These are phyloP conservation scores for Nestor notabilis DNA, from an alignment of 2,113 vertebrate species.

Conservation along the genomic window DNA sequence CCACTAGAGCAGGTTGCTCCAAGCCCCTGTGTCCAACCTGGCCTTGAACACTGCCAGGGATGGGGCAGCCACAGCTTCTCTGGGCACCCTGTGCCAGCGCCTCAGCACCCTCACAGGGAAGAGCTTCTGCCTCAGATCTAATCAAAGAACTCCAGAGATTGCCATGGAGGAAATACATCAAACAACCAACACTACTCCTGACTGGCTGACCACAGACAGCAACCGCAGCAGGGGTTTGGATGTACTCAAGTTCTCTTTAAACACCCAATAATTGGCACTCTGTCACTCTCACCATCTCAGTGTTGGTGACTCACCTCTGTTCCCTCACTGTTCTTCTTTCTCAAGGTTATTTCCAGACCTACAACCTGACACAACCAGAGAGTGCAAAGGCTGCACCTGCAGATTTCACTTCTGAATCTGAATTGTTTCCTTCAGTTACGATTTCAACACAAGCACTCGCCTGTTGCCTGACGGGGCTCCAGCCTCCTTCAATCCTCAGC, in stretches of 20 bases:
- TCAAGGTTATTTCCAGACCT: background rate
- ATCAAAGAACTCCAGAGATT: background rate
- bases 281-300: accelerated
- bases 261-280: background rate
- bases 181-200: background rate
- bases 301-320: background rate
- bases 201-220: background rate
- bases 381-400: background rate
- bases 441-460: background rate
- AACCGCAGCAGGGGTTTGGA: background rate
- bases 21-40: no score
- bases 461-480: background rate
- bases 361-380: background rate
- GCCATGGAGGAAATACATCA: background rate
- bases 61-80: background rate
- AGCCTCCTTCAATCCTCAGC: background rate
- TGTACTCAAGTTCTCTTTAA: background rate
- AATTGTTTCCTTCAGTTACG: background rate
- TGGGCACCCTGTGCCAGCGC: background rate
- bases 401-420: background rate
- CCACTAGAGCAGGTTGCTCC: background rate
- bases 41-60: no score
- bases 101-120: background rate
- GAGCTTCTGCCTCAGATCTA: background rate
- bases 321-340: background rate